phyloP scores from a whole-genome alignment of 1,140 invertebrate species.

The Aphis gossypii region DNA sequence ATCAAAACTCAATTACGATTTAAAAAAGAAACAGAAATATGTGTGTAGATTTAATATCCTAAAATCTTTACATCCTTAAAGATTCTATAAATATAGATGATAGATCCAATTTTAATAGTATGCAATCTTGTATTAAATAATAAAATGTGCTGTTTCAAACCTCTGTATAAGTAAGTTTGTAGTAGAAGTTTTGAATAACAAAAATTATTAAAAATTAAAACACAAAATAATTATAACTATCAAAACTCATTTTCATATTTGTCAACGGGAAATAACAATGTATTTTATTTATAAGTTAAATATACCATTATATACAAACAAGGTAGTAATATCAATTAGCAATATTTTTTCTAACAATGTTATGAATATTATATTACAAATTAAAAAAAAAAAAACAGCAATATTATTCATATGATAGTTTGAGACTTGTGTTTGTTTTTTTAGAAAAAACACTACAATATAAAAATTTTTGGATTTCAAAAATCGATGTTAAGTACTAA shows the following conservation, averaged over 20 bases:
- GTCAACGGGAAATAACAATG: slow-evolving; percentile 43
- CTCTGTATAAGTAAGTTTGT: not conserved
- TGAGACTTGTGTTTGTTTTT: not conserved
- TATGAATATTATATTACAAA: slow-evolving; percentile 22
- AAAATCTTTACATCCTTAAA: too few species aligned
- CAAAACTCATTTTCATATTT: not conserved
- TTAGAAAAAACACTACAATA: slow-evolving; percentile 5
- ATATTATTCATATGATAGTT: slow-evolving; percentile 17
- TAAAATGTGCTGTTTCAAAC: not conserved
- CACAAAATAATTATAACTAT: not conserved
- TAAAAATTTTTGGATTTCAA: slow-evolving; percentile 17
- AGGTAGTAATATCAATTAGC: slow-evolving; percentile 24
- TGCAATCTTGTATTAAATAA: not conserved
- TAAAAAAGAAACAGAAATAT: not conserved
- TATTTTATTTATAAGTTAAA: slow-evolving; percentile 22
- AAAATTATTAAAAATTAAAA: not conserved
- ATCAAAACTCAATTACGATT: not conserved
- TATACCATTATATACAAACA: slow-evolving; percentile 43
- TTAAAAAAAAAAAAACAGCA: slow-evolving; percentile 28
- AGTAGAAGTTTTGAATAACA: not conserved
- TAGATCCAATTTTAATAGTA: not conserved
- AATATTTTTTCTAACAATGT: slow-evolving; percentile 43
- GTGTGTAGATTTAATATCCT: too few species aligned
- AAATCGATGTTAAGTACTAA: slow-evolving; percentile 25
- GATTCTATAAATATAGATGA: not conserved